Conservation (phyloP, 2,888 invertebrate genomes). For the Philonicus albiceps region DNA sequence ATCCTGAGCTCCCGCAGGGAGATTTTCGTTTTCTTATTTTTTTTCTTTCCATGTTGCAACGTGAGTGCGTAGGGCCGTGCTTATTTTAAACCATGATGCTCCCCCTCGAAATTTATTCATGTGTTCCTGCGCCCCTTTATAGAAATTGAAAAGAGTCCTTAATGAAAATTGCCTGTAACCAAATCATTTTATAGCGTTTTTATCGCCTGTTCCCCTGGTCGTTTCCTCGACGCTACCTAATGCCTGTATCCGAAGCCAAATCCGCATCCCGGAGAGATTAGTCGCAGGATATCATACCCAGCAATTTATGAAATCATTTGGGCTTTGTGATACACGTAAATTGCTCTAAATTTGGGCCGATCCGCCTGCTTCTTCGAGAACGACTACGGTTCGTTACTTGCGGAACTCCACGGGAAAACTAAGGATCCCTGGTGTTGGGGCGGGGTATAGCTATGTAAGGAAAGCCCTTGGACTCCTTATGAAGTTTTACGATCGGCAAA, state of each 20-base stretch:
- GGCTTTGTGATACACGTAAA: constrained; percentile 37
- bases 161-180: constrained; percentile 42
- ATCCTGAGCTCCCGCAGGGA: not conserved
- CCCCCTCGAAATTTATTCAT: constrained; percentile 8
- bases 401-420: constrained; percentile 3
- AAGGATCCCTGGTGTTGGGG: not conserved
- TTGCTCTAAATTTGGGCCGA: constrained; percentile 25
- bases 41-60: not conserved
- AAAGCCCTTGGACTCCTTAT: not conserved
- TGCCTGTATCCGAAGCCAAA: constrained; percentile 9
- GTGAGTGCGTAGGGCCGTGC: not conserved
- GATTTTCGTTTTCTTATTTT: not conserved
- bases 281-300: constrained; percentile 17
- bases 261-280: not conserved
- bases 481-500: not conserved
- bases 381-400: not conserved
- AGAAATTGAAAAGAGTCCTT: constrained; percentile 29
- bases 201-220: constrained; percentile 13
- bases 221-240: not conserved
- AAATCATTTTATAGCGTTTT: constrained; percentile 42
- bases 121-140: not conserved
- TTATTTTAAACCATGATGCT: not conserved
- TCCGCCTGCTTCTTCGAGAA: not conserved
- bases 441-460: not conserved
- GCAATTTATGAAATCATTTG: constrained; percentile 39